Evolutionary conservation across 2,797 vertebrate species (phyloP).

Genomic region (Dallia pectoralis): DNA sequence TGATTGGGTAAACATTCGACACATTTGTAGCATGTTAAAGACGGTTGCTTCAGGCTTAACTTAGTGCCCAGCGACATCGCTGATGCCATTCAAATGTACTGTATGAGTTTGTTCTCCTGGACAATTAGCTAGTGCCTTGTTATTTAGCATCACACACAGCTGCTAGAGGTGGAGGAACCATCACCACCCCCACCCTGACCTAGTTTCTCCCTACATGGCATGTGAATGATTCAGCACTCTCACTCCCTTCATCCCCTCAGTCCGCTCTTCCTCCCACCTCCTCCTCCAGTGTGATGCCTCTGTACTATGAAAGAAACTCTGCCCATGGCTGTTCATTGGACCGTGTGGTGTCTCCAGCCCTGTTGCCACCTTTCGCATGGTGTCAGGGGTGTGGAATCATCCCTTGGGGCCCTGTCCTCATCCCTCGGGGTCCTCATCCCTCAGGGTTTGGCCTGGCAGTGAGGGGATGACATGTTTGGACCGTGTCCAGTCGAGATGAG

Average conservation of each 20-base stretch:
- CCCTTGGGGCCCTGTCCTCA: neutral
- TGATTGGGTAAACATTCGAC: no score
- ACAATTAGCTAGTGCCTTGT: constrained; percentile 4
- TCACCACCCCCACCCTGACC: neutral
- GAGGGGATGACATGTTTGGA: neutral
- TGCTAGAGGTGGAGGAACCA: neutral
- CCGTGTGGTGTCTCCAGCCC: constrained; percentile 13
- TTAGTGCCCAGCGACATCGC: neutral
- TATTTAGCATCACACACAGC: neutral
- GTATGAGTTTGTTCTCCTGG: constrained; percentile 3
- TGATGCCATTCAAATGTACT: neutral
- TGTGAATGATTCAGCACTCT: neutral
- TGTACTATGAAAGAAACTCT: neutral
- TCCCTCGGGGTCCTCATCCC: neutral
- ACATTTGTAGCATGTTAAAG: neutral
- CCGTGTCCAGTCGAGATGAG: neutral
- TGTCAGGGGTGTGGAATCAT: neutral
- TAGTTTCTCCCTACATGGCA: neutral
- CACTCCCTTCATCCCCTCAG: neutral
- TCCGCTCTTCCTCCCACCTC: neutral
- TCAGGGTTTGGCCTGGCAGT: neutral
- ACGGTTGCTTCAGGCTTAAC: neutral
- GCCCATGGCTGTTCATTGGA: neutral
- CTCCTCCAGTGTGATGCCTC: neutral
- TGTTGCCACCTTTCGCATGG: constrained; percentile 16